Conservation (phyloP, 2,797 vertebrate species). For the Buphagus erythrorhynchus region DNA sequence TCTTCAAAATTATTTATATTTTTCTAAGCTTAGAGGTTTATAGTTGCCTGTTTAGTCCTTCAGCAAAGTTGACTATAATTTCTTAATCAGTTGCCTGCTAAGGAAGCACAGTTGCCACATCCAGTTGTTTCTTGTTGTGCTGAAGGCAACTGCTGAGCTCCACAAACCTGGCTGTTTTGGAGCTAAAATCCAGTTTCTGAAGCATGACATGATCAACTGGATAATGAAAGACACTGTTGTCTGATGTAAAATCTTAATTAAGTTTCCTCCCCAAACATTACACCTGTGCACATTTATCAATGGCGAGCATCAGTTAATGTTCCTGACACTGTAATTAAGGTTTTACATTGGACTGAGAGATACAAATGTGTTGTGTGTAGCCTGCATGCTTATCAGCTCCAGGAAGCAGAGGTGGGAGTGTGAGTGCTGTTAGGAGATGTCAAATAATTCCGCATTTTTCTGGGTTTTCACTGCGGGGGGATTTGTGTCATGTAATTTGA, state of each 20-base stretch:
- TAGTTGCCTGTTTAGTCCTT: background rate
- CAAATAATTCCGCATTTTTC: background rate
- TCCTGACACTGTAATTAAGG: conserved; percentile 1
- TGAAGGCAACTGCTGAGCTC: background rate
- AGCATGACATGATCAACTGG: background rate
- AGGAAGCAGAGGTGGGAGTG: background rate
- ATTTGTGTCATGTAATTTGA: background rate
- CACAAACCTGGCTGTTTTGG: background rate
- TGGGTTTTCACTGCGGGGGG: background rate
- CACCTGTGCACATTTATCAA: conserved; percentile 19
- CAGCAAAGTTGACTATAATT: background rate
- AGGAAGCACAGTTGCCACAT: background rate
- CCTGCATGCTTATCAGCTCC: background rate
- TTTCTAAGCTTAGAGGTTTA: background rate
- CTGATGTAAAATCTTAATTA: conserved; percentile 19
- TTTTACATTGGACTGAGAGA: background rate
- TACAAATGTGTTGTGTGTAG: background rate
- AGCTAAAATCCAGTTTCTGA: background rate
- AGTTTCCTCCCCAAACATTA: conserved; percentile 28
- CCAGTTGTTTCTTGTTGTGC: background rate
- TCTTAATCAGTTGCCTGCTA: background rate
- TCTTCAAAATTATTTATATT: background rate
- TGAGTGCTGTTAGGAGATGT: background rate
- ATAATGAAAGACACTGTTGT: background rate
- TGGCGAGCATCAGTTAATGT: background rate